Base-by-base conservation (phyloP, 1,140 invertebrate genomes). In the Lineus longissimus region DNA sequence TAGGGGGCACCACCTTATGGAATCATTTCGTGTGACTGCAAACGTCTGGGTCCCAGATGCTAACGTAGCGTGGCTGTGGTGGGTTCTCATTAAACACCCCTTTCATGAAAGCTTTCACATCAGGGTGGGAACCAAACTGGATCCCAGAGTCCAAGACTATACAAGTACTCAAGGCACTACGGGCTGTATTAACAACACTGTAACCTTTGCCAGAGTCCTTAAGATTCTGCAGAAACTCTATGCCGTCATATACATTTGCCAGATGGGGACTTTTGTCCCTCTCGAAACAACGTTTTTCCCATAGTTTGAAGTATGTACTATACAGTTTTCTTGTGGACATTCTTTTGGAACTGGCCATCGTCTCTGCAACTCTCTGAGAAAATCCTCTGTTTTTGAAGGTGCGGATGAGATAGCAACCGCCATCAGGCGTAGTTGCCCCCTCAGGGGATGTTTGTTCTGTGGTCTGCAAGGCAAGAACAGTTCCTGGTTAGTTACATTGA, bases 31-130 rank as follows among this genome's bases (percentile, higher is more conserved):
- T n/a, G n/a, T n/a, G n/a, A n/a, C n/a, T n/a, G n/a, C n/a, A n/a
- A n/a, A n/a, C n/a, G n/a, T n/a, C n/a, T n/a, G n/a, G n/a, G n/a
- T 68, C 62, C 66, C 66, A 70, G 40, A 59, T 64, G 9, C 23
- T 40, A 19, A 23, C 33, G 54, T 60, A 55, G 54, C 55, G 58
- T 17, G 58, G 45, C 17, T 23, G 33, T 22, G 66, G 58, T 17
- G 66, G 63, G 23, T 61, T 68, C 22, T 30, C 4, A 54, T 68
- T 55, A 60, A 65, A 70, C 40, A 59, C 27, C n/a, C 63, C 64
- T 62, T 62, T 70, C 33, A 70, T 29, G 17, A 68, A 63, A 33
- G 58, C 55, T 9, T 23, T 6, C 41, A 68, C 54, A 19, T 66
- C 11, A 22, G 58, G 56, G 51, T 63, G 57, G 55, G 59, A 9